Evolutionary conservation across 2,113 vertebrate genomes (phyloP).

Genomic region (Theristicus caerulescens): DNA sequence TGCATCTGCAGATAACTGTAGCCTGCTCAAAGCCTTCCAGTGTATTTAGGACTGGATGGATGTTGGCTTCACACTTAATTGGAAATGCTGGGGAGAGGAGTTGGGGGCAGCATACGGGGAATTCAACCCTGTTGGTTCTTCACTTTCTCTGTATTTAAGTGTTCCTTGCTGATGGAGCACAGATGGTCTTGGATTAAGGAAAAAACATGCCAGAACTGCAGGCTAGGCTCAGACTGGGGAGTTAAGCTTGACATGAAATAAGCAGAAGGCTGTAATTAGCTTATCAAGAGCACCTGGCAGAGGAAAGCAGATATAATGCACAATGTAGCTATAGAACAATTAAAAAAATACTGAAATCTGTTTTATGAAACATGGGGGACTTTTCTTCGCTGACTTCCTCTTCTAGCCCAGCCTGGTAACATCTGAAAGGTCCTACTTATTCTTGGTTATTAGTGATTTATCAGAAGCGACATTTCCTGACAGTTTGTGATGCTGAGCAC

Average conservation of each 20-base stretch:
- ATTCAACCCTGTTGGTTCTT: slow-evolving; percentile 22
- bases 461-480: neutral
- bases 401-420: neutral
- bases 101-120: neutral
- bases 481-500: neutral
- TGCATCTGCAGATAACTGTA: neutral
- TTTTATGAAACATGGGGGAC: neutral
- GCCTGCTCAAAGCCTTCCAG: neutral
- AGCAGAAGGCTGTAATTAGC: slow-evolving; percentile 58
- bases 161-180: slow-evolving; percentile 30
- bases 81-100: neutral
- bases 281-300: slow-evolving; percentile 14
- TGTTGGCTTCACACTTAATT: slow-evolving; percentile 32
- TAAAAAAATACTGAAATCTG: neutral
- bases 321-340: slow-evolving; percentile 12
- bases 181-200: slow-evolving; percentile 54
- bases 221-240: slow-evolving; percentile 36
- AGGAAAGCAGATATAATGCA: slow-evolving; percentile 3
- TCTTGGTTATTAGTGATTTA: neutral
- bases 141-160: neutral
- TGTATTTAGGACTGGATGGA: slow-evolving; percentile 7
- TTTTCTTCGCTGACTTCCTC: neutral
- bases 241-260: slow-evolving; percentile 53
- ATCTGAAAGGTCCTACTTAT: neutral
- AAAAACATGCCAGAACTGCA: slow-evolving; percentile 39